Evolutionary conservation across 2,113 vertebrate genomes (phyloP).

Genomic region (Mohoua ochrocephala): DNA sequence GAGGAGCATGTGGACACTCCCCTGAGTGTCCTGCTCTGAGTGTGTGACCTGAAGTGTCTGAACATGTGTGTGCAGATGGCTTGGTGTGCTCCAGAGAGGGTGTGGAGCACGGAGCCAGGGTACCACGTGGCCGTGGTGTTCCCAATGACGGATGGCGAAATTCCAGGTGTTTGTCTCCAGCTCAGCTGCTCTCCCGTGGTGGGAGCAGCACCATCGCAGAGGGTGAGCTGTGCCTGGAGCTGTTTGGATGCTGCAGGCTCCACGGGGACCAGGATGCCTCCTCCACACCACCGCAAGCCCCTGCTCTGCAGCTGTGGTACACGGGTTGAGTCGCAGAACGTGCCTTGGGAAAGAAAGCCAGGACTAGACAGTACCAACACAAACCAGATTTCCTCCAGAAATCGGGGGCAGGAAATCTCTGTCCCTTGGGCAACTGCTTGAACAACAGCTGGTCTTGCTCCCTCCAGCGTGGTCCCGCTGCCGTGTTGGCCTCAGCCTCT

Average conservation of each 20-base stretch:
- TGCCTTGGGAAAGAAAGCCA: not conserved
- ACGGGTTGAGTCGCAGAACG: fast-evolving
- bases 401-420: not conserved
- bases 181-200: not conserved
- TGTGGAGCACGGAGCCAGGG: not conserved
- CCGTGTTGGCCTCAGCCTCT: not conserved
- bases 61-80: not conserved
- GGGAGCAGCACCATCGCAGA: not conserved
- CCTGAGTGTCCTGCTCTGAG: not conserved
- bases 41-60: not conserved
- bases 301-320: not conserved
- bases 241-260: not conserved
- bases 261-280: not conserved
- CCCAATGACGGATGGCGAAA: not conserved
- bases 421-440: not conserved
- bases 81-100: not conserved
- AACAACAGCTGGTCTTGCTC: not conserved
- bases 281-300: not conserved
- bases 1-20: not conserved
- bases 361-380: not conserved
- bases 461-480: fast-evolving
- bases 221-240: not conserved
- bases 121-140: not conserved
- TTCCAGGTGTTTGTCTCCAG: not conserved
- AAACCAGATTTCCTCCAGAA: conserved; percentile 18